A percentile compares a stretch with the other conserved stretches of the same genome.
Conservation (phyloP, 2,797 vertebrate species). For the Kryptolebias ocellatus region DNA sequence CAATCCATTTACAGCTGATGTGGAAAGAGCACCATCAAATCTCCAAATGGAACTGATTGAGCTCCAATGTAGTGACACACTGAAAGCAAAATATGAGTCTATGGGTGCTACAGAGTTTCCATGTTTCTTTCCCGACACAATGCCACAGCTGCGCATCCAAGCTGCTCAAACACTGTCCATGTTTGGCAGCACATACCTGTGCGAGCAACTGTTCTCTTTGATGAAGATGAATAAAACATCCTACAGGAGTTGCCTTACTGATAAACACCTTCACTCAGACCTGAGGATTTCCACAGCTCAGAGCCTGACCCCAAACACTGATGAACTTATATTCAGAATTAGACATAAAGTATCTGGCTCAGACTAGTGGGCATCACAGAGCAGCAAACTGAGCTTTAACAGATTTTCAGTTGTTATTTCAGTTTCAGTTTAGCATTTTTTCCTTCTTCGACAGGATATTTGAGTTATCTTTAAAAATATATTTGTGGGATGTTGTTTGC, state of each 20-base stretch:
- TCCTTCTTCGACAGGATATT: no score
- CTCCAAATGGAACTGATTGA: slow-evolving; percentile 1
- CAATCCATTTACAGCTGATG: neutral
- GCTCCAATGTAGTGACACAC: neutral
- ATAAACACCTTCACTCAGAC: slow-evolving; percentile 11
- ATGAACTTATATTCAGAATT: no score
- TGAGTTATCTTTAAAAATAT: no score
- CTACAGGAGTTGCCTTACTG: slow-evolving; percentile 8
- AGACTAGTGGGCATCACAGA: no score
- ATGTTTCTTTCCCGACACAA: slow-evolving; percentile 17
- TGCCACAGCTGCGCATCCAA: neutral
- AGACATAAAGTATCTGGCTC: no score
- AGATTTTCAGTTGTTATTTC: no score
- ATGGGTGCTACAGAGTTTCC: slow-evolving; percentile 9
- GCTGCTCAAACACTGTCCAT: slow-evolving; percentile 16
- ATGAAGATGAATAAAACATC: slow-evolving; percentile 21
- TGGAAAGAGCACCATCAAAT: neutral
- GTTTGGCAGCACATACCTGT: slow-evolving; percentile 8
- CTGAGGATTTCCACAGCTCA: slow-evolving; percentile 25
- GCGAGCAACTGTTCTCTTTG: slow-evolving; percentile 3
- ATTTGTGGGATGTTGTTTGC: no score
- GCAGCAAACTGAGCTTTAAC: no score
- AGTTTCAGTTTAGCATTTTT: no score
- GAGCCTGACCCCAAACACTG: neutral
- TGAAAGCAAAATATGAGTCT: neutral